Conservation (phyloP, 2,113 vertebrate genomes). For the Pteropus alecto region DNA sequence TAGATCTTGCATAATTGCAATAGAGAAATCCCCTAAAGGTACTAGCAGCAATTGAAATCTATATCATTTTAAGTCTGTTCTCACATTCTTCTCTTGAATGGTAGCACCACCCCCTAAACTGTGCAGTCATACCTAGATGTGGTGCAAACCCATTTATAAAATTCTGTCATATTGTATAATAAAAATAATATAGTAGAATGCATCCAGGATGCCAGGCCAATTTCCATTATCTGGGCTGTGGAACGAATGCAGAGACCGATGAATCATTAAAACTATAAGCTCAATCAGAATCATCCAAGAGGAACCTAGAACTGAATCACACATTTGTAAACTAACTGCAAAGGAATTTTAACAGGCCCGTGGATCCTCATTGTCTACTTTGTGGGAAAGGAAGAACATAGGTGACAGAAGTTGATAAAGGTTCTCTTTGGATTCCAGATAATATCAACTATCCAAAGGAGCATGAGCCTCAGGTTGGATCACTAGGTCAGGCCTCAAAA, state of each 20-base stretch:
- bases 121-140: neutral
- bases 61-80: neutral
- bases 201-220: neutral
- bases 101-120: neutral
- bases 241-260: neutral
- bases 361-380: neutral
- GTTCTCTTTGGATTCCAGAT: neutral
- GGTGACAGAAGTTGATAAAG: neutral
- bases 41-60: neutral
- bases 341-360: neutral
- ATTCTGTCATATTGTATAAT: neutral
- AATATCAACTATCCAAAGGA: conserved; percentile 35
- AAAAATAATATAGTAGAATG: conserved; percentile 2
- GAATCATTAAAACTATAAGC: neutral
- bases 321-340: neutral
- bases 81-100: neutral
- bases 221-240: neutral
- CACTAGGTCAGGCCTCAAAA: neutral
- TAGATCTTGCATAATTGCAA: neutral
- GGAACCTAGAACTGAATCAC: neutral
- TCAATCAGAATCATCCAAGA: neutral
- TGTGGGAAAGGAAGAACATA: neutral
- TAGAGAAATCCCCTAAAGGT: neutral
- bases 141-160: neutral
- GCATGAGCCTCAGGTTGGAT: neutral